Evolutionary conservation across 2,797 vertebrate genomes (phyloP).

Genomic region (Anomalospiza imberbis): DNA sequence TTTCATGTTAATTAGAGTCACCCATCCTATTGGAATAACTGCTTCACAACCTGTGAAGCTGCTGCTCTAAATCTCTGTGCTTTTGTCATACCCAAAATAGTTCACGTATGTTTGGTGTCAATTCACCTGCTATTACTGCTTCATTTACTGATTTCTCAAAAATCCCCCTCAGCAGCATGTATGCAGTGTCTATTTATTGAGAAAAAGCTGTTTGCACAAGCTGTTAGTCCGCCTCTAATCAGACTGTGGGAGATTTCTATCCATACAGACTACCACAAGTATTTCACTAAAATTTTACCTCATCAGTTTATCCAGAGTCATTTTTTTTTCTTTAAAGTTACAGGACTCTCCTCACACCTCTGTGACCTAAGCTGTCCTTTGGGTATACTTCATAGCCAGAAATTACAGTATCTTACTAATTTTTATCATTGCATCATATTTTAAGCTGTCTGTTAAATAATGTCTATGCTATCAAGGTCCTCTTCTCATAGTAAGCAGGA

Average conservation of each 20-base stretch:
- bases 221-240: not conserved
- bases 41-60: not conserved
- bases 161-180: not conserved
- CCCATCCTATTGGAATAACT: not conserved
- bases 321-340: not conserved
- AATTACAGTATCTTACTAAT: slow-evolving; percentile 2
- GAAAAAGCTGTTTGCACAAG: not conserved
- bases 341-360: not conserved
- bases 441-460: slow-evolving; percentile 3
- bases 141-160: not conserved
- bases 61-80: not conserved
- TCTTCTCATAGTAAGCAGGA: not conserved
- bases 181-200: not conserved
- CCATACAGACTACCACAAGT: not conserved
- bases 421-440: slow-evolving; percentile 24
- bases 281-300: not conserved
- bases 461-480: not conserved
- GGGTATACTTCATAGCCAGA: not conserved
- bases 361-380: not conserved
- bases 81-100: not conserved
- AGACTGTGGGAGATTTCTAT: not conserved
- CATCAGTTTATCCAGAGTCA: not conserved
- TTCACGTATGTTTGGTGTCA: not conserved
- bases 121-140: not conserved
- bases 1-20: not conserved